phyloP scores from a whole-genome alignment of 2,113 vertebrate species.

The Petromus typicus region DNA sequence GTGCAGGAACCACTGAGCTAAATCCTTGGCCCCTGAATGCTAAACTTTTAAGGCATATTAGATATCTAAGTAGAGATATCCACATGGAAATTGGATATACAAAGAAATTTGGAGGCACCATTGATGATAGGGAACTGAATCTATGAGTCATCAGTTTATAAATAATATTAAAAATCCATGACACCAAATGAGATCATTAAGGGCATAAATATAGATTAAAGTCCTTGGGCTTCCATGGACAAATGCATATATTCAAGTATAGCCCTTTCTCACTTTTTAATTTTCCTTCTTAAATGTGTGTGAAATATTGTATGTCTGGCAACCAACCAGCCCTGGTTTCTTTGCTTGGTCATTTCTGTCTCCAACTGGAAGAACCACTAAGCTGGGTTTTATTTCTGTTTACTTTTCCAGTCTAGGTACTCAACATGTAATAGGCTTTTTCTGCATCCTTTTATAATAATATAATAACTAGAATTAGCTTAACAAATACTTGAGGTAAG shows the following conservation, averaged over 20 bases:
- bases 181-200: background rate
- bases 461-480: background rate
- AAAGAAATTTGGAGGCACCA: background rate
- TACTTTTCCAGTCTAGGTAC: background rate
- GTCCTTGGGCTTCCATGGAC: background rate
- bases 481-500: background rate
- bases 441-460: background rate
- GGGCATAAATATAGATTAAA: background rate
- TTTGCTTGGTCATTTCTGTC: background rate
- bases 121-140: background rate
- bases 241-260: background rate
- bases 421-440: background rate
- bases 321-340: background rate
- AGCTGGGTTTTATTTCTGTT: background rate
- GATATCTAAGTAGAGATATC: background rate
- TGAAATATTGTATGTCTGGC: background rate
- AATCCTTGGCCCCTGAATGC: too few relatives aligned
- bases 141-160: background rate
- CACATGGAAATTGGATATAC: background rate
- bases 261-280: background rate
- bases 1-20: too few relatives aligned
- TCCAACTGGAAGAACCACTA: background rate
- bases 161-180: background rate
- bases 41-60: background rate
- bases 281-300: background rate